Base-by-base conservation (phyloP, 2,888 invertebrate species). In the Seira ritae region DNA sequence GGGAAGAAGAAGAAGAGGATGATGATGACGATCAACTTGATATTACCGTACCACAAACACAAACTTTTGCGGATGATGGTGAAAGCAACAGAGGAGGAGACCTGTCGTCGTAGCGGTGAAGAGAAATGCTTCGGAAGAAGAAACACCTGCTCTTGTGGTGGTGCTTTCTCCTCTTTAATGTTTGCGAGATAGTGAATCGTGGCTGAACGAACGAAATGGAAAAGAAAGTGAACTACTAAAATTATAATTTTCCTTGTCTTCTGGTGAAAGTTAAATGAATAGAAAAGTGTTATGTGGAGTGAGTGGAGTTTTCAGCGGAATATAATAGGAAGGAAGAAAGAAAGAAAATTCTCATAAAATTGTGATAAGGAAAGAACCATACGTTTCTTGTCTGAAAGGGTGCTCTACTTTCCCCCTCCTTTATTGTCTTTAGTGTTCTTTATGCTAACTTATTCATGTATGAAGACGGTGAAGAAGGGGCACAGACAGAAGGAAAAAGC, bases 341-440 rank as follows among this genome's bases (percentile, higher is more conserved):
- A 46, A 79, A 69, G 23, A 50, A 80, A 74, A 80, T 67, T 76
- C 76, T 66, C 76, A 81, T 81, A 75, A 31, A 81, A 75, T 76
- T 81, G 81, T 76, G 76, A 81, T 81, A 75, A 66, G n/a, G 37
- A 76, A 67, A 62, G 60, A 74, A 50, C 55, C 12, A 67, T 67
- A 67, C 22, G 1, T 69, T 46, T 15, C 19, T 66, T 66, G 23
- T 66, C 31, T 31, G 31, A 31, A 31, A 31, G 8, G 31, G 31
- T 31, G 31, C 31, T 31, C 31, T 31, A 31, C 31, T 31, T 31
- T 31, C 8, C 31, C 8, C 31, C 31, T 31, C 31, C 31, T 31
- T 31, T 31, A 2, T 31, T 31, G 31, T 31, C 31, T 31, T 31
- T 31, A 31, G 31, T 31, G 31, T 8, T 31, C 31, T 31, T 31